Percentiles rank a stretch among this genome's conserved stretches.
phyloP scores from a whole-genome alignment of 1,140 invertebrate genomes.

The Drosophila pseudoobscura region DNA sequence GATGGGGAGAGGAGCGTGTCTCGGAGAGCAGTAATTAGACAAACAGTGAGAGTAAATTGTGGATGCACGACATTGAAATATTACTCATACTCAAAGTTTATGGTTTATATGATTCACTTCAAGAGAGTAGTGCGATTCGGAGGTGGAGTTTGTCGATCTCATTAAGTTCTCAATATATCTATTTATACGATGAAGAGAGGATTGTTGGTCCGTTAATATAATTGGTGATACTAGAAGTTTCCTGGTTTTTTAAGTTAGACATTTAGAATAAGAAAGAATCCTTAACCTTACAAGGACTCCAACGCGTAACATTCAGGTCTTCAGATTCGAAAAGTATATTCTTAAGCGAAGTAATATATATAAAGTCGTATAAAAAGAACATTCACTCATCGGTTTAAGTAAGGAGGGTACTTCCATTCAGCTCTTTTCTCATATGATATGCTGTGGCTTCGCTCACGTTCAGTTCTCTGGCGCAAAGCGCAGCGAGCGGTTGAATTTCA shows the following conservation, averaged over 20 bases:
- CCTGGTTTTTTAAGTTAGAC: too few relatives aligned
- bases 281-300: too few relatives aligned
- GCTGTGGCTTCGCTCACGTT: constrained; percentile 39
- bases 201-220: too few relatives aligned
- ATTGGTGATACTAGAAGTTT: too few relatives aligned
- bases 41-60: constrained; percentile 67
- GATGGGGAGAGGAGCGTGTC: constrained; percentile 2
- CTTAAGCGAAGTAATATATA: too few relatives aligned
- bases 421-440: constrained; percentile 4
- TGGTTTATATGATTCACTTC: constrained; percentile 1
- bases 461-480: constrained; percentile 56
- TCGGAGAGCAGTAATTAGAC: constrained; percentile 57
- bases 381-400: too few relatives aligned
- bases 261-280: too few relatives aligned
- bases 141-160: not conserved
- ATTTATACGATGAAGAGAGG: too few relatives aligned
- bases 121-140: not conserved
- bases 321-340: too few relatives aligned
- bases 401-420: not conserved
- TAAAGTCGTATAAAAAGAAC: too few relatives aligned
- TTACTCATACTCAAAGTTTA: constrained; percentile 13
- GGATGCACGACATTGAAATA: constrained; percentile 68
- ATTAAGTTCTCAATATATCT: too few relatives aligned
- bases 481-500: constrained; percentile 60
- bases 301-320: too few relatives aligned